Base-by-base conservation (phyloP, 2,888 invertebrate species). In the Oligia latruncula region DNA sequence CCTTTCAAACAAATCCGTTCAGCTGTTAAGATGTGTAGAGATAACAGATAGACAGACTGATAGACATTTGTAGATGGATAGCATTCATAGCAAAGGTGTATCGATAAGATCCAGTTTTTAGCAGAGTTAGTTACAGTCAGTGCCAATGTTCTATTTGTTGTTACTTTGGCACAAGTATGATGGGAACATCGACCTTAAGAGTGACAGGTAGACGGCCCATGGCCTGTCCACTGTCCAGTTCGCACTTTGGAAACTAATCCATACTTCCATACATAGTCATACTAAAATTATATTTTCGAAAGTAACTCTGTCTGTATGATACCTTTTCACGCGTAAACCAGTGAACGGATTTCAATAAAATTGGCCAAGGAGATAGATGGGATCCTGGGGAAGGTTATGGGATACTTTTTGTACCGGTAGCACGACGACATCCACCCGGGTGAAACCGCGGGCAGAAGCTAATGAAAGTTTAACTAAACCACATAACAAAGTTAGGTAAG, bases 81-180 rank as follows among this genome's bases (percentile, higher is more conserved):
- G 20, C 6, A 66, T 67, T 67, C 23, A 35, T 49, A 40, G 49
- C 52, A 13, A 52, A 52, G n/a, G 9, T 23, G 5, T 49, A 64
- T 52, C 15, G 62, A 43, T 64, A 64, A 43, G 35, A 75, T 58
- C 20, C 17, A 17, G 60, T 52, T 52, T 58, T 58, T 66, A 43
- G 15, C 43, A 46, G 17, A 77, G 55, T 65, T 66, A 77, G 55
- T 65, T 66, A 77, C n/a, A 60, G 52, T 35, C 68, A 78, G 20
- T 77, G 62, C 64, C 68, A 78, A 64, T 70, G 20, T n/a, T 77
- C 13, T 46, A 62, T 23, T 52, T 46, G 35, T n/a, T 58, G 20
- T n/a, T 68, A 72, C n/a, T 80, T 62, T 80, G 80, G 62, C 73
- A 81, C 73, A 62, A 62, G 68, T 68, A 68, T 58, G 62, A 68